phyloP scores from a whole-genome alignment of 2,888 invertebrate genomes.

The Pseudanteris insignis region DNA sequence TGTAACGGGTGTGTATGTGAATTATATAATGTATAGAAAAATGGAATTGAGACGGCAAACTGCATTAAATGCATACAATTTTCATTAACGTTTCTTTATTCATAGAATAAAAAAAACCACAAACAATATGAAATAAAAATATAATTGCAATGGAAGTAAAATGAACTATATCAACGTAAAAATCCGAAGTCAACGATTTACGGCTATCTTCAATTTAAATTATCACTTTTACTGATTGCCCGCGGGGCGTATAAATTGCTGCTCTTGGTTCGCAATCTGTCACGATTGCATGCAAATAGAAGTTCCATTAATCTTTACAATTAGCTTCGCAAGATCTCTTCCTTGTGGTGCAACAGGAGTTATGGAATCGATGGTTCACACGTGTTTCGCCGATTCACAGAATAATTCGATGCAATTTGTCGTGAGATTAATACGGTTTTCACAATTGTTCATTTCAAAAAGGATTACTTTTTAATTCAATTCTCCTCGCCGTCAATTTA shows the following conservation, averaged over 20 bases:
- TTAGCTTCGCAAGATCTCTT: slow-evolving; percentile 22
- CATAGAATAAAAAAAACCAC: too few relatives aligned
- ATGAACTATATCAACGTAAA: too few relatives aligned
- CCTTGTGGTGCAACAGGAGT: slow-evolving; percentile 17
- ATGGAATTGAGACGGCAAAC: too few relatives aligned
- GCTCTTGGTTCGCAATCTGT: slow-evolving; percentile 43
- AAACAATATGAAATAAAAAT: too few relatives aligned
- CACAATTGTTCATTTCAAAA: not conserved
- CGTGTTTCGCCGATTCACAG: slow-evolving; percentile 1
- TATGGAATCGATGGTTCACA: slow-evolving; percentile 18
- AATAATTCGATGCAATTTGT: slow-evolving; percentile 4
- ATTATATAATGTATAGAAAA: too few relatives aligned
- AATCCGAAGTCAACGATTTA: too few relatives aligned
- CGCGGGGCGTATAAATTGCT: slow-evolving; percentile 41
- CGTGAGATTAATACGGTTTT: not conserved
- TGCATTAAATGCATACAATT: too few relatives aligned
- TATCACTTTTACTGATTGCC: slow-evolving; percentile 56
- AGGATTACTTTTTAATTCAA: too few relatives aligned
- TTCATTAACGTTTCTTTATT: too few relatives aligned
- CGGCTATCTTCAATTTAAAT: slow-evolving; percentile 51
- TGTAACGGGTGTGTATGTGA: too few relatives aligned
- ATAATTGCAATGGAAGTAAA: too few relatives aligned
- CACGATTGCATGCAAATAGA: slow-evolving; percentile 31
- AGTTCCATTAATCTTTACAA: slow-evolving; percentile 30
- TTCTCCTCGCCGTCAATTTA: too few relatives aligned